These are phyloP conservation scores for Laupala kohalensis DNA, from an alignment of 1,140 invertebrate species.

Conservation along the genomic window DNA sequence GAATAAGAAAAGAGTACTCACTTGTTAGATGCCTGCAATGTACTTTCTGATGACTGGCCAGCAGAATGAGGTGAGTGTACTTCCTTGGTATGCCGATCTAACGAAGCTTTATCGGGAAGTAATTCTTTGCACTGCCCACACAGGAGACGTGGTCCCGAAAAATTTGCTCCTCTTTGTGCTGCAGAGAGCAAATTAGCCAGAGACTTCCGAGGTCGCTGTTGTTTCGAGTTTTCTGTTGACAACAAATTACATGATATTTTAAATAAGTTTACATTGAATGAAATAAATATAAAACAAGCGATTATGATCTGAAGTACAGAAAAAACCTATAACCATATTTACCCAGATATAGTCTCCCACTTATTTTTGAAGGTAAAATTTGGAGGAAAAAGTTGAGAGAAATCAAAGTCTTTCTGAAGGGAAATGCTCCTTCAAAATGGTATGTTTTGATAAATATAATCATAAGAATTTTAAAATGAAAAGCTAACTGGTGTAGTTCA, in stretches of 20 bases:
- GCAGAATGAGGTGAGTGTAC: constrained; percentile 9
- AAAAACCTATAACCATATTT: too few relatives aligned
- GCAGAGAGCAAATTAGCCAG: neutral
- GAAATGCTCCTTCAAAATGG: too few relatives aligned
- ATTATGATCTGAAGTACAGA: too few relatives aligned
- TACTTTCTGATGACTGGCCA: constrained; percentile 11
- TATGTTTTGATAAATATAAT: too few relatives aligned
- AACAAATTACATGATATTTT: neutral
- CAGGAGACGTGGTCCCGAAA: neutral
- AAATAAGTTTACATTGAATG: too few relatives aligned
- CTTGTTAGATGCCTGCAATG: neutral
- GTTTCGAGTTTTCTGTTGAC: neutral
- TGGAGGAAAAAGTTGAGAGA: too few relatives aligned
- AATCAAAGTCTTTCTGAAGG: too few relatives aligned
- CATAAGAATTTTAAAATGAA: too few relatives aligned
- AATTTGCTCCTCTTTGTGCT: neutral
- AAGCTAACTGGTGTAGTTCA: too few relatives aligned
- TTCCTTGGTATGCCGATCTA: constrained; percentile 10
- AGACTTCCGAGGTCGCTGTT: neutral
- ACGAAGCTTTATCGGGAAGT: neutral
- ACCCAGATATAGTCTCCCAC: too few relatives aligned
- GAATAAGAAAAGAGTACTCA: neutral
- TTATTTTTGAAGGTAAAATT: too few relatives aligned
- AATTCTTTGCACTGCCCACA: constrained; percentile 3
- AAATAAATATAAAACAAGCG: too few relatives aligned